Conservation (phyloP, 2,888 invertebrate species). For the Lamellibrachia columna region DNA sequence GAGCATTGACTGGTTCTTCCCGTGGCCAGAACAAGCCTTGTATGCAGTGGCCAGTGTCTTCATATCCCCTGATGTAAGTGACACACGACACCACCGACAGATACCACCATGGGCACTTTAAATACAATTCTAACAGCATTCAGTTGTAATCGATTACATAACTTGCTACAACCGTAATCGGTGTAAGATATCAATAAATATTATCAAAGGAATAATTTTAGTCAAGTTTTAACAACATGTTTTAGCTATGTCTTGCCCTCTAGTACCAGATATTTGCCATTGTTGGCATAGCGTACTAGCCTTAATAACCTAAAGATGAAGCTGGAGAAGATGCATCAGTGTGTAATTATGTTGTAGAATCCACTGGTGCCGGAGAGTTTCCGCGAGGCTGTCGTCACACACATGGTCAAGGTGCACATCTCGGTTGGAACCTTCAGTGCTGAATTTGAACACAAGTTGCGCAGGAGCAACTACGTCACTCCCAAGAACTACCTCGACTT, state of each 20-base stretch:
- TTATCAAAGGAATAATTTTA: too few species aligned
- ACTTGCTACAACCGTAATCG: too few species aligned
- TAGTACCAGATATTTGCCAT: too few species aligned
- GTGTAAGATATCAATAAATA: too few species aligned
- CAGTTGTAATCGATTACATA: background rate
- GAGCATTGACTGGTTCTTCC: conserved; percentile 92
- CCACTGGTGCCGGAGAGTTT: conserved; percentile 75
- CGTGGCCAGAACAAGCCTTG: conserved; percentile 91
- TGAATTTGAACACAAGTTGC: conserved; percentile 78
- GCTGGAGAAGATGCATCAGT: background rate
- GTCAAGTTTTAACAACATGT: background rate
- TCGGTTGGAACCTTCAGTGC: conserved; percentile 77
- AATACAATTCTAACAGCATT: background rate
- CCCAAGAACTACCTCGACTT: conserved; percentile 92
- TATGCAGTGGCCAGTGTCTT: conserved; percentile 87
- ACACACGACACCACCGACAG: background rate
- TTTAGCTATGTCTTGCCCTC: too few species aligned
- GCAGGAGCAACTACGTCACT: conserved; percentile 87
- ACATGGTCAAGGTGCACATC: conserved; percentile 87
- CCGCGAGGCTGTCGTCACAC: conserved; percentile 79
- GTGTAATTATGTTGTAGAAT: conserved; percentile 67
- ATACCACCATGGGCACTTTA: background rate
- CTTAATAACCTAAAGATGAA: background rate
- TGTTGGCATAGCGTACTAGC: too few species aligned
- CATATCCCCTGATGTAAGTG: conserved; percentile 77